phyloP scores from a whole-genome alignment of 2,888 invertebrate species.

The Xanthia icteritia region DNA sequence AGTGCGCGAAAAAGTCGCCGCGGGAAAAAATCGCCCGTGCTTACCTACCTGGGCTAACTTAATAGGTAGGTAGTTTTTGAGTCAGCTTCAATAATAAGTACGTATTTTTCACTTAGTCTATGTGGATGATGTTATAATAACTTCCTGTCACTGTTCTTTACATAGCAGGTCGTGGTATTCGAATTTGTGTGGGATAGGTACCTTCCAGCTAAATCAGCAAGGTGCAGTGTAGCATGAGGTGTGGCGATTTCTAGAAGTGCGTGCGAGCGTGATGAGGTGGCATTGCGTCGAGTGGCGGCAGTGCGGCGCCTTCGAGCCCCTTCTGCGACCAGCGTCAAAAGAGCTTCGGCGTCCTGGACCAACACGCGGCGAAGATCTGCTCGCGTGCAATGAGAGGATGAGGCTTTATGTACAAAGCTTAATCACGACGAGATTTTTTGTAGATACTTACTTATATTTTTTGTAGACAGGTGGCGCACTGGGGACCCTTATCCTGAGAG shows the following conservation, averaged over 20 bases:
- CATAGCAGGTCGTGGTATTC: too few species aligned
- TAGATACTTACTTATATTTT: background rate
- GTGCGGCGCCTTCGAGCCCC: slow-evolving; percentile 92
- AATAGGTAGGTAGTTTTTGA: too few species aligned
- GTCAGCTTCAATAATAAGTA: too few species aligned
- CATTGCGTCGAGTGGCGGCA: slow-evolving; percentile 93
- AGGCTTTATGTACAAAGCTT: background rate
- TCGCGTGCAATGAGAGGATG: slow-evolving; percentile 1
- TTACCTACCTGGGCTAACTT: too few species aligned
- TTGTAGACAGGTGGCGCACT: background rate
- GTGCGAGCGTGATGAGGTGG: slow-evolving; percentile 93
- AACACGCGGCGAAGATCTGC: slow-evolving; percentile 92
- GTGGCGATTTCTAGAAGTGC: slow-evolving; percentile 92
- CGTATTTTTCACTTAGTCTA: too few species aligned
- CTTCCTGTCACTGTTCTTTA: too few species aligned
- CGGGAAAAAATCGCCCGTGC: too few species aligned
- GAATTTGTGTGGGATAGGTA: slow-evolving; percentile 50
- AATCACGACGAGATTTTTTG: background rate
- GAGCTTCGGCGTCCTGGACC: slow-evolving; percentile 89
- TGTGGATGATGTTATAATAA: too few species aligned
- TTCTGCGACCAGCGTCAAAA: slow-evolving; percentile 90
- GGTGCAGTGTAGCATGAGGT: slow-evolving; percentile 90
- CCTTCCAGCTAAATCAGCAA: slow-evolving; percentile 89
- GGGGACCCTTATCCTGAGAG: background rate
- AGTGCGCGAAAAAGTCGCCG: too few species aligned